Conservation (phyloP, 2,888 invertebrate genomes). For the Erebia ligea region DNA sequence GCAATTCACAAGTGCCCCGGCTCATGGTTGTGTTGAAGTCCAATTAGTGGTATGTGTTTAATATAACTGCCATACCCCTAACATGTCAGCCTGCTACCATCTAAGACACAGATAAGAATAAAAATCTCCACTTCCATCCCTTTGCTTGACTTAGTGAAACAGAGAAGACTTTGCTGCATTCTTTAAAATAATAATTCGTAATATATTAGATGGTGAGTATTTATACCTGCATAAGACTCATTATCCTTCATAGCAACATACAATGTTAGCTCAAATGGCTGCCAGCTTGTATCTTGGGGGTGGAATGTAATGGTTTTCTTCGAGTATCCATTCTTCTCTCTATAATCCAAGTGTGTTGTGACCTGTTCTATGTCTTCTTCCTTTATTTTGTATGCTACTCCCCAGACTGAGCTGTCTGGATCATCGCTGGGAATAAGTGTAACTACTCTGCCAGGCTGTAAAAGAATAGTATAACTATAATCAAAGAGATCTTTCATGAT, state of each 20-base stretch:
- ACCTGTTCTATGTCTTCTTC: conserved; percentile 87
- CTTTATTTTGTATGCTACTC: conserved; percentile 94
- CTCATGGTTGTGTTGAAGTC: no score
- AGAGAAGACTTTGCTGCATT: no score
- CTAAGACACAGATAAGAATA: no score
- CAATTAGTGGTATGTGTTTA: no score
- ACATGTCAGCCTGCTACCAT: no score
- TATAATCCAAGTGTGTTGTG: conserved; percentile 91
- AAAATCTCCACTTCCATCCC: no score
- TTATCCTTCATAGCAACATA: conserved; percentile 93
- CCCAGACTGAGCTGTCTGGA: conserved; percentile 89
- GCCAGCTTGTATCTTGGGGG: conserved; percentile 77
- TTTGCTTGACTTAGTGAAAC: no score
- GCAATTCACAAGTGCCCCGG: no score
- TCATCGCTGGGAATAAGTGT: conserved; percentile 88
- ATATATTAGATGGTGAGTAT: background rate
- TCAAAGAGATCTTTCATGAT: no score
- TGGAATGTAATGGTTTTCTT: conserved; percentile 88
- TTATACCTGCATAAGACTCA: conserved; percentile 86
- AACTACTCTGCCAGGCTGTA: conserved; percentile 94
- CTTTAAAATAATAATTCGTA: no score
- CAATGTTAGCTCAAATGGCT: conserved; percentile 87
- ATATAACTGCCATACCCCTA: no score
- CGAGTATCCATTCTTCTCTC: conserved; percentile 97
- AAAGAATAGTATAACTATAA: conserved; percentile 7